Conservation (phyloP, 2,888 invertebrate genomes). For the Lottia scabra region DNA sequence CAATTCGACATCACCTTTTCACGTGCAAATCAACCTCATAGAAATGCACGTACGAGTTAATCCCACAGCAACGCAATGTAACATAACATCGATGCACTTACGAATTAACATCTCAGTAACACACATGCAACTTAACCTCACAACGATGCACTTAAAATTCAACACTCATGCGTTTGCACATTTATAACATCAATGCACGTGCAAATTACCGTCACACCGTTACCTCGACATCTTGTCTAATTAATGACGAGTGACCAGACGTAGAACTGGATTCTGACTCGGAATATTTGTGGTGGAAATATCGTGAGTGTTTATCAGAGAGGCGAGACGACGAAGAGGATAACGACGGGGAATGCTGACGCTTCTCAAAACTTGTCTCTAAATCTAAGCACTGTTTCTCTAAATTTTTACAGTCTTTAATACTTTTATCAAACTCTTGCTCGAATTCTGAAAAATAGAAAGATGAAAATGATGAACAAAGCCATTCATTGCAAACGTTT, state of each 20-base stretch:
- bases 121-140: too few species aligned
- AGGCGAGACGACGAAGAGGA: not conserved
- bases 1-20: too few species aligned
- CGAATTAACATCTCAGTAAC: too few species aligned
- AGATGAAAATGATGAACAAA: not conserved
- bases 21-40: too few species aligned
- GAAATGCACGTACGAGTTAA: too few species aligned
- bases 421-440: not conserved
- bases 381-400: not conserved
- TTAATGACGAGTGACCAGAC: not conserved
- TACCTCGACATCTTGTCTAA: not conserved
- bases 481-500: not conserved
- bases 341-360: not conserved
- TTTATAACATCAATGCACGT: too few species aligned
- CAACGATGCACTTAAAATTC: too few species aligned
- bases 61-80: too few species aligned
- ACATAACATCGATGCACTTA: too few species aligned
- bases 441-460: not conserved
- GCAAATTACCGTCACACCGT: not conserved
- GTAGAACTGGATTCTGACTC: not conserved
- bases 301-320: not conserved
- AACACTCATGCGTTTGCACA: too few species aligned
- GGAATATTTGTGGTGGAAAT: constrained; percentile 2
- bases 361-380: not conserved
- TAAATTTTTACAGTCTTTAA: not conserved